Evolutionary conservation across 2,113 vertebrate species (phyloP), one percentile per base, ranked within the genome.

Genomic region (Salvator merianae): DNA sequence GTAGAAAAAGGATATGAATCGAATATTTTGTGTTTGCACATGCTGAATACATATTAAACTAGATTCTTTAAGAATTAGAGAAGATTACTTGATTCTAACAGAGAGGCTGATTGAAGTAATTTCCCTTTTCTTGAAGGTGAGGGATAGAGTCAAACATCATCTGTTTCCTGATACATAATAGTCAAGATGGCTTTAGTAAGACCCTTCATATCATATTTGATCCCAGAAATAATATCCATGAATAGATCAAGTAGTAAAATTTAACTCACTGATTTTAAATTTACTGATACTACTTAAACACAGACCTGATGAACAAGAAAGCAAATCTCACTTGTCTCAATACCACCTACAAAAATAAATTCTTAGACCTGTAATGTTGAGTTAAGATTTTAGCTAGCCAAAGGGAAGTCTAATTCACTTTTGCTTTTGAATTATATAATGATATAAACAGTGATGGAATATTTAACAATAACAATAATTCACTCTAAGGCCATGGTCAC

Each of bases 81-180:
- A 86, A n/a, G 85, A 88, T 90, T 92, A 77, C 73, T 59, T 1
- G 53, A 71, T 84, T 43, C 90, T 89, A 90, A 90, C 66, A 87
- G 4, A 70, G 84, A 91, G 83, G 16, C 22, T 91, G 40, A 87
- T 73, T 91, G 75, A 91, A 89, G 62, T 88, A 72, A 87, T 81
- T 93, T 91, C 84, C 89, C 84, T 86, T 88, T 89, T 87, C 38
- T 81, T 88, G 66, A n/a, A 62, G 28, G 50, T 14, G 88, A 68
- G 47, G 24, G 88, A 14, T 12, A 18, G 66, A 93, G 84, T 90
- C 84, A 91, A 85, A 87, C 85, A 87, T 86, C 92, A 89, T 92
- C 90, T 93, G 88, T 91, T 94, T 94, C 91, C 92, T 93, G 88
- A 81, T 77, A 26, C 9, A 14, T 40, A 90, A 86, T 86, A 83